Evolutionary conservation across 1,140 invertebrate genomes (phyloP).

Genomic region (Drosophila ficusphila): DNA sequence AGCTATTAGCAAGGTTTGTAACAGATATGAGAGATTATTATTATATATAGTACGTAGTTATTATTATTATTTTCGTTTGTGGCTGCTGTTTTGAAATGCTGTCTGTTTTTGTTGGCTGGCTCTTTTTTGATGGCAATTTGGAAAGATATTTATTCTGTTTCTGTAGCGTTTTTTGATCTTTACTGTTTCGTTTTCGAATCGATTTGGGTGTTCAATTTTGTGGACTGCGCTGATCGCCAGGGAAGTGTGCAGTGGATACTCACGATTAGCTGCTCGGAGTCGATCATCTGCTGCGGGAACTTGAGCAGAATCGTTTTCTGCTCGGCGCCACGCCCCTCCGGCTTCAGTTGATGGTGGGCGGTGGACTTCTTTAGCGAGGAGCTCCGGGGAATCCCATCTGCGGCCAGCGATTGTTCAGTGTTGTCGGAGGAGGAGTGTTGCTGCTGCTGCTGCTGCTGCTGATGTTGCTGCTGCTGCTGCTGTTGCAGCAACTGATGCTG

Average conservation of each 20-base stretch:
- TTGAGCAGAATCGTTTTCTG: slow-evolving; percentile 83
- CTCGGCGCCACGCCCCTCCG: slow-evolving; percentile 61
- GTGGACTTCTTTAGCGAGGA: slow-evolving; percentile 72
- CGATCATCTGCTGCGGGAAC: slow-evolving; percentile 74
- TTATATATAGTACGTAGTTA: no score
- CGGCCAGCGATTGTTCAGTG: slow-evolving; percentile 65
- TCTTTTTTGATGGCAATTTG: slow-evolving; percentile 23
- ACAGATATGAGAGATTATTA: slow-evolving; percentile 64
- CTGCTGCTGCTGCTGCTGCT: slow-evolving; percentile 31
- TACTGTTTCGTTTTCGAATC: slow-evolving; percentile 32
- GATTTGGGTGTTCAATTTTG: slow-evolving; percentile 12
- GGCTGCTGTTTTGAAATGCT: slow-evolving; percentile 12
- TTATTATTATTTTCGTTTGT: slow-evolving; percentile 2
- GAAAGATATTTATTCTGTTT: slow-evolving; percentile 2
- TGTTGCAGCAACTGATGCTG: slow-evolving; percentile 23
- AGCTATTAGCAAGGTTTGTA: slow-evolving; percentile 62
- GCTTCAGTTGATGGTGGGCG: slow-evolving; percentile 51
- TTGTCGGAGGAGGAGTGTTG: slow-evolving; percentile 79
- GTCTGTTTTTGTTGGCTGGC: slow-evolving; percentile 30
- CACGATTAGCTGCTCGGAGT: slow-evolving; percentile 82
- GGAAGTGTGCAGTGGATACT: slow-evolving; percentile 28
- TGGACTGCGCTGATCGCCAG: background rate
- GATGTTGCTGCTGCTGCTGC: slow-evolving; percentile 26
- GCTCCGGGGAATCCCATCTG: slow-evolving; percentile 35
- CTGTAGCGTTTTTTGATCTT: slow-evolving; percentile 25